These are phyloP conservation scores for Coenonympha glycerion DNA, from an alignment of 2,888 invertebrate species.

Conservation along the genomic window DNA sequence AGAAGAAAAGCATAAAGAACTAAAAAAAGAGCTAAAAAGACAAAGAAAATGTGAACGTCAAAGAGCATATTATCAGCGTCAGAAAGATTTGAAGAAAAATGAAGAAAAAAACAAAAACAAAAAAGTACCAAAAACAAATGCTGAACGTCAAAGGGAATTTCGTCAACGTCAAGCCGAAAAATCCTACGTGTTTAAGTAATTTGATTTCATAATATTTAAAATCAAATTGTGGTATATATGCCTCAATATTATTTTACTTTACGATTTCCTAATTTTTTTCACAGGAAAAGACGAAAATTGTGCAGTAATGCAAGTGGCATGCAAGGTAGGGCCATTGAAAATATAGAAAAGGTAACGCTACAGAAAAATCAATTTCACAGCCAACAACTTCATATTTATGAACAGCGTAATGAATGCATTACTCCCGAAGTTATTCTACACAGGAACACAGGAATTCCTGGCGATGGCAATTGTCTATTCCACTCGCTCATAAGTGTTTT, in stretches of 20 bases:
- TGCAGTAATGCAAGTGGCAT: not conserved
- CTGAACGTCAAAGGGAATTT: constrained; percentile 38
- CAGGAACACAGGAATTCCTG: too few relatives aligned
- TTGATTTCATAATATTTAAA: constrained; percentile 37
- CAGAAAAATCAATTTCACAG: too few relatives aligned
- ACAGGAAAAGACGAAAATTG: not conserved
- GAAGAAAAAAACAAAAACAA: constrained; percentile 30
- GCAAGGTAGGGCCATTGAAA: too few relatives aligned
- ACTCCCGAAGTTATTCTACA: not conserved
- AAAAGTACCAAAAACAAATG: constrained; percentile 35
- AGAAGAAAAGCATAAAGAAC: too few relatives aligned
- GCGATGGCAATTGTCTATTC: too few relatives aligned
- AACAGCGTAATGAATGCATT: not conserved
- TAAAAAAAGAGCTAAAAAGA: too few relatives aligned
- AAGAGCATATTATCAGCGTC: not conserved
- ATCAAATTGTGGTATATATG: constrained; percentile 33
- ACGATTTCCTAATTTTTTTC: not conserved
- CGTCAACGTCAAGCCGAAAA: constrained; percentile 37
- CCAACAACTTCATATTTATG: not conserved
- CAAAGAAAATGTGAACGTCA: too few relatives aligned
- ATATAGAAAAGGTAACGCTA: too few relatives aligned
- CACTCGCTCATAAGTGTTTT: too few relatives aligned
- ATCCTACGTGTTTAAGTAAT: constrained; percentile 34
- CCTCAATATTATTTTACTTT: constrained; percentile 26
- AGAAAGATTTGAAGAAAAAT: constrained; percentile 31